Base-by-base conservation (phyloP, 2,888 invertebrate species). In the Uropetala carovei region DNA sequence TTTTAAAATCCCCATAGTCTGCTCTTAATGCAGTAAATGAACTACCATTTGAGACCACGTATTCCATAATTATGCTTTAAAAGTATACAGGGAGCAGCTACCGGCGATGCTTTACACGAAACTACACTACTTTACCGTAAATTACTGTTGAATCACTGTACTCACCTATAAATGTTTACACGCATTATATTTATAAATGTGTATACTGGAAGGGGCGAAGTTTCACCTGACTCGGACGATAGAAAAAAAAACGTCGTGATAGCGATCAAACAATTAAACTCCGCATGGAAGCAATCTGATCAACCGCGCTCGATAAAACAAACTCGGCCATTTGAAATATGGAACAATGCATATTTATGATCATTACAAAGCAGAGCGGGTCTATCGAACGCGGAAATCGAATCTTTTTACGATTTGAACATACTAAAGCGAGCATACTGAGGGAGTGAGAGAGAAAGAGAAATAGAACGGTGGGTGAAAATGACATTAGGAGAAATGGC, bases 381-480 rank as follows among this genome's bases (percentile, higher is more conserved):
- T 18, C 14, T 64, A 86, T 86, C 86, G 30, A 60, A 64, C n/a
- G 27, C 18, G 60, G 86, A 86, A 86, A 86, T 86, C 86, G 86
- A 57, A 60, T 59, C 58, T 18, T 86, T 86, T 86, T 59, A 43
- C 59, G 22, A 86, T 86, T 86, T 86, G 85, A 57, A 86, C 22
- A 43, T 43, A 43, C 43, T 5, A 43, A 43, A 43, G 43, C 43
- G 1, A 1, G 43, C 43, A 43, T 43, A 43, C 3, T 3, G 43
- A 43, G 5, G 43, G 43, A 43, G 43, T 43, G 43, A 43, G 43
- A 43, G 43, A 43, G 43, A 43, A 5, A 43, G 43, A 43, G 43
- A 3, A 43, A 43, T 43, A 43, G 5, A 43, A 43, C 43, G 43
- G 43, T 5, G 43, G 43, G 43, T 43, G 5, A 43, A 43, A 43